Evolutionary conservation across 30 jellyfish, hydroid and myxozoan species (phyloP).

Genomic region (Aurelia aurita): DNA sequence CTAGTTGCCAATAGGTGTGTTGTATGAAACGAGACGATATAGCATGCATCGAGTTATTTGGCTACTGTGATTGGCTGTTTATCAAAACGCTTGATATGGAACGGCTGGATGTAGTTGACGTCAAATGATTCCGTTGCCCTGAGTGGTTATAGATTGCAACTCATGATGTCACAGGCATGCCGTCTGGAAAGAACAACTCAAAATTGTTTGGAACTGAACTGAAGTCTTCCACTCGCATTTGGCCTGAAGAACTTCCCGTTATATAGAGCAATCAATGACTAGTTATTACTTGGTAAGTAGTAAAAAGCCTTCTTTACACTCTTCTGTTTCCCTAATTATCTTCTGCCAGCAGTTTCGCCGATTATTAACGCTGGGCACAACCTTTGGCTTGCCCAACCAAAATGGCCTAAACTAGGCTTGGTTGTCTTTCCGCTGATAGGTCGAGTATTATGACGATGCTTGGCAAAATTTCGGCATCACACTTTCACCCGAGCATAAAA

Average conservation of each 20-base stretch:
- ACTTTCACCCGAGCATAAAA: no score
- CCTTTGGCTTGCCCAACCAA: neutral
- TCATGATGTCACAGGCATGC: slow-evolving; percentile 57
- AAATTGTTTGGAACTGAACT: neutral
- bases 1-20: neutral
- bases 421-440: no score
- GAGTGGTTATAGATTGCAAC: slow-evolving; percentile 21
- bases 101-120: neutral
- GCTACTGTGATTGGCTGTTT: no score
- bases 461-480: no score
- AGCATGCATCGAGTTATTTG: no score
- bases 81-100: neutral
- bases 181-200: slow-evolving; percentile 16
- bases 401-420: no score
- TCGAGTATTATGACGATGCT: no score
- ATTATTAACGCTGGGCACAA: neutral
- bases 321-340: neutral
- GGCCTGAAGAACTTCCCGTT: slow-evolving; percentile 28
- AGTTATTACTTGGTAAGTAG: slow-evolving; percentile 54
- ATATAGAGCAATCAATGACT: slow-evolving; percentile 41
- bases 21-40: no score
- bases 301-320: neutral
- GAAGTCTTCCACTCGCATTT: neutral
- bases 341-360: neutral
- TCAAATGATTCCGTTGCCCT: slow-evolving; percentile 14